Evolutionary conservation across 1,140 invertebrate species (phyloP), one percentile per base, ranked within the genome.

Genomic region (Procambarus virginalis): DNA sequence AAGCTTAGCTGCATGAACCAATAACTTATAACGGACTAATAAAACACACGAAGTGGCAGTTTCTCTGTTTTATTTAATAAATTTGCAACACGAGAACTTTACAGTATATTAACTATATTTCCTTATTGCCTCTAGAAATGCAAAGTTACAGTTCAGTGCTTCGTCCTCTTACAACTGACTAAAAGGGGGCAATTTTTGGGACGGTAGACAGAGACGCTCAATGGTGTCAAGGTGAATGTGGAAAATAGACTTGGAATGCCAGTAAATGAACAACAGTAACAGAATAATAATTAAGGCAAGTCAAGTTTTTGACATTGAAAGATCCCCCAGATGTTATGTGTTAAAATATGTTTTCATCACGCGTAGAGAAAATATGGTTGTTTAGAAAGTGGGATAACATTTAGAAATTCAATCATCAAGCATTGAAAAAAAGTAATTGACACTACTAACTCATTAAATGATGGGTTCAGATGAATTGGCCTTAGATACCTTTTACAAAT

Each of bases 1-100:
- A 34, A 34, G 34, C 34, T 34, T 34, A 34, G 34, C 34, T 34
- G 34, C 34, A 34, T 34, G 34, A 34, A 34, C 34, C 34, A 34
- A 34, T 34, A 34, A 34, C 34, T 34, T 34, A 34, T 34, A 34
- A 34, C 34, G 34, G 34, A 73, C 22, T 73, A 77, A 77, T 46
- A 81, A 45, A 34, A n/a, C 60, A 80, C 17, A 34, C 34, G 34
- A 34, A 34, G 34, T 34, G 17, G 91, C 79, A 90, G 82, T 92
- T 92, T 92, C 88, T 90, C 88, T 78, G 87, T 92, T 92, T 92
- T 92, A 92, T 92, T 92, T 92, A 92, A 82, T 92, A 92, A 92
- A 92, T 90, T 92, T 88, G 88, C 91, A 92, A 92, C 91, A 92
- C 88, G 85, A 92, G 91, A 92, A 90, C 86, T 92, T 92, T 92